phyloP scores from a whole-genome alignment of 2,797 vertebrate species.

The Epinephelus coioides region DNA sequence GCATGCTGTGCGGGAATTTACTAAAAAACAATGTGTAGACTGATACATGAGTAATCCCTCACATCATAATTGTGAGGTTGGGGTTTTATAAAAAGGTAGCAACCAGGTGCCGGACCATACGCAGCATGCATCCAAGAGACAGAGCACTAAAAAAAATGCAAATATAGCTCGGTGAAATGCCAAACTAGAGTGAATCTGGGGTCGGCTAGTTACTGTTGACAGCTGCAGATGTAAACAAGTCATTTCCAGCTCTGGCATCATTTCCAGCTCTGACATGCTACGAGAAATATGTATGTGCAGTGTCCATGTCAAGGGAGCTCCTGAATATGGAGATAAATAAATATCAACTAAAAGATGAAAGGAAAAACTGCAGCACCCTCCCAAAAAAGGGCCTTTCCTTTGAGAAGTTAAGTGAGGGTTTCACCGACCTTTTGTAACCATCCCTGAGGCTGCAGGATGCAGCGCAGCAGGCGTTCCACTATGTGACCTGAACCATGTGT shows the following conservation, averaged over 20 bases:
- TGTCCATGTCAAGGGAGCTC: neutral
- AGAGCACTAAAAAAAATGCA: too few species aligned
- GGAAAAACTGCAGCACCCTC: neutral
- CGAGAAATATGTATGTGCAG: slow-evolving; percentile 23
- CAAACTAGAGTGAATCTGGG: too few species aligned
- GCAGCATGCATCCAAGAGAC: too few species aligned
- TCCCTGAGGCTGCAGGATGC: slow-evolving; percentile 44
- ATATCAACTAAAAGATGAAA: slow-evolving; percentile 41
- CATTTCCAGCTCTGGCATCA: slow-evolving; percentile 32
- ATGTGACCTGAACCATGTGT: slow-evolving; percentile 51
- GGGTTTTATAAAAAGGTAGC: too few species aligned
- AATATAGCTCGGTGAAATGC: too few species aligned
- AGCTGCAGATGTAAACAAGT: slow-evolving; percentile 13
- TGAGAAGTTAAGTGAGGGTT: slow-evolving; percentile 60
- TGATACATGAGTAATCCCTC: too few species aligned
- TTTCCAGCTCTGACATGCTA: neutral
- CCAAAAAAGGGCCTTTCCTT: slow-evolving; percentile 11
- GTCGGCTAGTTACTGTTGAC: neutral
- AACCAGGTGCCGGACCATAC: too few species aligned
- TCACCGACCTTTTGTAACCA: slow-evolving; percentile 46
- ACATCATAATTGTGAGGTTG: too few species aligned
- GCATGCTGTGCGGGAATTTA: too few species aligned
- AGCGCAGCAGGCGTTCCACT: slow-evolving; percentile 41
- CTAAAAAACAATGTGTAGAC: too few species aligned
- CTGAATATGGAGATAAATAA: slow-evolving; percentile 22